Base-by-base conservation (phyloP, 1,140 invertebrate species). In the Palaemon carinicauda region DNA sequence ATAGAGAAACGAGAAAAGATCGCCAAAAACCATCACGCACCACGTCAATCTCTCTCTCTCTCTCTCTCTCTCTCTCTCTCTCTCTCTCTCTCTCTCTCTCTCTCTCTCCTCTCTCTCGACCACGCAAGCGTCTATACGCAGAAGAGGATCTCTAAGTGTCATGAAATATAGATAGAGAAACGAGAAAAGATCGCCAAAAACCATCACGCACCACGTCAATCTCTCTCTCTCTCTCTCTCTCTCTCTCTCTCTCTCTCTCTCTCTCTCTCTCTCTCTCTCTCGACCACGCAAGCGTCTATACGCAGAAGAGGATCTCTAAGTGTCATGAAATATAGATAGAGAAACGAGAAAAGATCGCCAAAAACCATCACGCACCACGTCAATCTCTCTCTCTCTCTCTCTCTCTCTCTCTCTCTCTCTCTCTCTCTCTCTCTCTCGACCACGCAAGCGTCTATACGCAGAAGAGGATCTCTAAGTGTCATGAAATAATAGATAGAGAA, bases 241-340 rank as follows among this genome's bases (percentile, higher is more conserved):
- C 65, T 71, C 65, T 71, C 65, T 71, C 65, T 71, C 65, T 71
- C 65, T 71, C 65, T 71, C 10, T 71, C n/a, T 71, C 65, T 71
- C 65, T 71, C 65, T 71, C 65, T 71, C 65, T 71, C 65, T 73
- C 69, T 73, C 69, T 73, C 69, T 73, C 69, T 73, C n/a, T n/a
- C n/a, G n/a, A n/a, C n/a, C n/a, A n/a, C n/a, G n/a, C n/a, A n/a
- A n/a, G n/a, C n/a, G n/a, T n/a, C n/a, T n/a, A n/a, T n/a, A n/a
- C n/a, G n/a, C n/a, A n/a, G n/a, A n/a, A n/a, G n/a, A n/a, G n/a
- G n/a, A n/a, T n/a, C n/a, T n/a, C n/a, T n/a, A n/a, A n/a, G n/a
- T n/a, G n/a, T n/a, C n/a, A n/a, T n/a, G n/a, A n/a, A n/a, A n/a
- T n/a, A n/a, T n/a, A n/a, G n/a, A n/a, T n/a, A n/a, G n/a, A n/a